These are phyloP conservation scores for Sinocyclocheilus maitianheensis DNA, from an alignment of 2,113 vertebrate genomes.

Conservation along the genomic window DNA sequence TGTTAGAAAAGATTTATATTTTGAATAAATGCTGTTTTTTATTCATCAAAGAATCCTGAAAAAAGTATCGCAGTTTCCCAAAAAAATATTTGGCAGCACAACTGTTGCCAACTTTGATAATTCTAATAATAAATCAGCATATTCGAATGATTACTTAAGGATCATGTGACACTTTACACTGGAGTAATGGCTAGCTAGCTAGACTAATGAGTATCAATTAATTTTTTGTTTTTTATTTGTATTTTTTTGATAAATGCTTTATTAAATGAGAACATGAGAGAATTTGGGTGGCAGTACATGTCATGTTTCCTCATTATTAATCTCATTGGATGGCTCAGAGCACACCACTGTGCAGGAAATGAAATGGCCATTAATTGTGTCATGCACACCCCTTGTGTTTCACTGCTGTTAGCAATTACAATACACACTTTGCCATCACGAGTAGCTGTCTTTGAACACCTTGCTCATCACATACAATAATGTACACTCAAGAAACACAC, in stretches of 20 bases:
- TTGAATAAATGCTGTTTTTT: too few relatives aligned
- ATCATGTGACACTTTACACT: too few relatives aligned
- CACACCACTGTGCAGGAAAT: constrained; percentile 9
- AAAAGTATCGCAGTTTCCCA: too few relatives aligned
- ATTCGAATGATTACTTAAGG: too few relatives aligned
- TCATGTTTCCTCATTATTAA: constrained; percentile 7
- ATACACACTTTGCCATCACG: not conserved
- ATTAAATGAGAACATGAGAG: not conserved
- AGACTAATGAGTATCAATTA: not conserved
- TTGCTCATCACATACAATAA: constrained; percentile 6
- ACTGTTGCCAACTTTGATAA: too few relatives aligned
- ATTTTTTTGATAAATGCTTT: not conserved
- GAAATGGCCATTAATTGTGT: not conserved
- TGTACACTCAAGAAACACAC: not conserved
- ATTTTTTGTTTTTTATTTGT: not conserved
- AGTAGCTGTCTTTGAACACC: constrained; percentile 3
- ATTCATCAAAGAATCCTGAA: too few relatives aligned
- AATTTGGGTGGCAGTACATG: not conserved
- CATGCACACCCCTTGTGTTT: constrained; percentile 1
- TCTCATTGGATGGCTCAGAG: not conserved
- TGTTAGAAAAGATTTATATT: too few relatives aligned
- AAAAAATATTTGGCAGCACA: too few relatives aligned
- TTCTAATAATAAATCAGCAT: too few relatives aligned
- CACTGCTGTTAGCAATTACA: constrained; percentile 35
- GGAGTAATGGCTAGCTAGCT: not conserved